Evolutionary conservation across 2,888 invertebrate genomes (phyloP).

Genomic region (Caenorhabditis sulstoni): DNA sequence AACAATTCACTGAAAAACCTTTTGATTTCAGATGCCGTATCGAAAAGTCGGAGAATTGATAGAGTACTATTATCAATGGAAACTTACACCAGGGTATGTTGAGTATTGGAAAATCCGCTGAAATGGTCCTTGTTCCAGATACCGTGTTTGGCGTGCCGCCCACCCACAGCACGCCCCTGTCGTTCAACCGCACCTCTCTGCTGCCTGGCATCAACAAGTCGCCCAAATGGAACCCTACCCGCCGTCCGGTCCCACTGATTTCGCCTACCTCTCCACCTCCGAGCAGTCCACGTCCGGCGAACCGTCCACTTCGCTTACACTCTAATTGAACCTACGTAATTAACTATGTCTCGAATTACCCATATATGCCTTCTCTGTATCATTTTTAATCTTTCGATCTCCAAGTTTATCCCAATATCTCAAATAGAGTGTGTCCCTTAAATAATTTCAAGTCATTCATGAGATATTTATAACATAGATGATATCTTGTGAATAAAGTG

Average conservation of each 20-base stretch:
- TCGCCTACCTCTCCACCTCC: slow-evolving; percentile 10
- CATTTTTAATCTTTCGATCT: too few species aligned
- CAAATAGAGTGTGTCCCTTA: neutral
- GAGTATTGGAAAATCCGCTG: neutral
- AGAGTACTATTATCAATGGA: slow-evolving; percentile 94
- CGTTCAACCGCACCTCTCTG: slow-evolving; percentile 51
- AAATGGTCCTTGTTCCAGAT: slow-evolving; percentile 15
- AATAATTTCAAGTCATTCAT: too few species aligned
- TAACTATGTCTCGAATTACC: neutral
- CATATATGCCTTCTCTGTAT: slow-evolving; percentile 3
- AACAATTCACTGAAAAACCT: too few species aligned
- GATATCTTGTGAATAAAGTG: neutral
- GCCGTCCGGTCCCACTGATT: slow-evolving; percentile 20
- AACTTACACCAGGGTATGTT: slow-evolving; percentile 87
- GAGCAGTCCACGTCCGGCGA: slow-evolving; percentile 36
- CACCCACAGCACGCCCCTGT: slow-evolving; percentile 55
- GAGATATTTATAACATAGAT: neutral
- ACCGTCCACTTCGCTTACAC: slow-evolving; percentile 3
- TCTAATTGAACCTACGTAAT: slow-evolving; percentile 9
- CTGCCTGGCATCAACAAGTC: slow-evolving; percentile 34
- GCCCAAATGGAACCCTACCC: slow-evolving; percentile 11
- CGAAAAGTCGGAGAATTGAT: slow-evolving; percentile 96
- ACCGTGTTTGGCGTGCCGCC: slow-evolving; percentile 49
- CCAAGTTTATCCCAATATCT: slow-evolving; percentile 15
- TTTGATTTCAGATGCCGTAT: slow-evolving; percentile 86